Base-by-base conservation (phyloP, 2,797 vertebrate genomes). In the Sarcophilus harrisii region DNA sequence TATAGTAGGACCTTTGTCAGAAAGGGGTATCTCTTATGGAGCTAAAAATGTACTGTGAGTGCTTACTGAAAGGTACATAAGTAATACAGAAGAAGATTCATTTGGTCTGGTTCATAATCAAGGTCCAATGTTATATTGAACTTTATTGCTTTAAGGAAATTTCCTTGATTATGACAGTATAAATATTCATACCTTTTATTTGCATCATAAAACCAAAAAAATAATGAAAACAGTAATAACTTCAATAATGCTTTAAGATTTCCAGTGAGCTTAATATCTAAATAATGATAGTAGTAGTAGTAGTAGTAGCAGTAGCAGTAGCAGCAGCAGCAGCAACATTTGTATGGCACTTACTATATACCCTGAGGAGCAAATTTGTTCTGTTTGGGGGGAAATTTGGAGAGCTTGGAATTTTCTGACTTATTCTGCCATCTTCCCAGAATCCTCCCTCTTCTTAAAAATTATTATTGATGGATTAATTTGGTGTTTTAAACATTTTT, bases 121-220 rank as follows among this genome's bases (percentile, higher is more conserved):
- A 6, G 5, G 0, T 8, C 59, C 9, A 2, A 12, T 30, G 30
- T 28, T 52, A 87, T 1, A 4, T 3, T 10, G 1, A 30, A 73
- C 32, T 81, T 27, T 2, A 9, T 13, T 9, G 54, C 57, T 24
- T 95, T 16, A 24, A 21, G 12, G 38, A 90, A 16, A 1, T 57
- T 90, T 18, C 1, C 1, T 18, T 52, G 38, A 3, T n/a, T 3
- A 1, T 29, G 38, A 59, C 45, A 32, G 81, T 38, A 66, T n/a
- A 38, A 93, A 54, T 66, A 95, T 8, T n/a, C 27, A 1, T 28
- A 91, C 92, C 57, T 73, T 38, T 73, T 5, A 93, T 54, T 45
- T 2, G 18, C 4, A n/a, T 5, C 3, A 6, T 14, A 60, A 58
- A 73, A 28, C 8, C 52, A 87, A 92, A 49, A 49, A 73, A 73